Conservation (phyloP, 1,140 invertebrate genomes). For the Sitobion miscanthi region DNA sequence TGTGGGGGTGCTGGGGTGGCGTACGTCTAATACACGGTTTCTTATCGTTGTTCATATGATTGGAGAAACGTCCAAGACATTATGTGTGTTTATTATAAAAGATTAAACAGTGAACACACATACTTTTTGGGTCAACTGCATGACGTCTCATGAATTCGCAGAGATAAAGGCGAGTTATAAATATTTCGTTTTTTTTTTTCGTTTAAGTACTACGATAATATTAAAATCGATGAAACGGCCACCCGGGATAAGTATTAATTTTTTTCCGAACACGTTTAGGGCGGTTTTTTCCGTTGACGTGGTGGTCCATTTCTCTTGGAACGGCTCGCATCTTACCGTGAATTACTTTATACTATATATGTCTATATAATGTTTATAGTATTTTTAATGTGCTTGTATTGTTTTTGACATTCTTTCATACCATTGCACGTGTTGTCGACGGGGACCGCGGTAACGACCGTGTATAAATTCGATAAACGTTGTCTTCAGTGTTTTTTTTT, state of each 20-base stretch:
- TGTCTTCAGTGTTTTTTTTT: background rate
- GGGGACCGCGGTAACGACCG: background rate
- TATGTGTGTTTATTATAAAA: background rate
- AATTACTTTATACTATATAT: background rate
- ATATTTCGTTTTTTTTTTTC: background rate
- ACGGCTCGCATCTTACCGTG: background rate
- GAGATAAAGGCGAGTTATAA: background rate
- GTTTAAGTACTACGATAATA: background rate
- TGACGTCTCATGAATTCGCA: background rate
- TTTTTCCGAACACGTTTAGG: background rate
- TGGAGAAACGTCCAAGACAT: background rate
- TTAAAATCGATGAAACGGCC: background rate
- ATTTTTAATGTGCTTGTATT: background rate
- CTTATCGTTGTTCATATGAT: background rate
- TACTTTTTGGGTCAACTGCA: background rate
- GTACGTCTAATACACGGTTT: background rate
- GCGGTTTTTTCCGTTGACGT: background rate
- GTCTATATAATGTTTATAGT: background rate
- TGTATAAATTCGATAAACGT: background rate
- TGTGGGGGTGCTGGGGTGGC: too few species aligned
- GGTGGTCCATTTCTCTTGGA: background rate
- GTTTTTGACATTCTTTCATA: background rate
- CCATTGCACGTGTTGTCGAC: background rate
- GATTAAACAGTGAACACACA: background rate
- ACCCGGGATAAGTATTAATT: background rate